Evolutionary conservation across 2,888 invertebrate genomes (phyloP).

Genomic region (Tetragonula carbonaria): DNA sequence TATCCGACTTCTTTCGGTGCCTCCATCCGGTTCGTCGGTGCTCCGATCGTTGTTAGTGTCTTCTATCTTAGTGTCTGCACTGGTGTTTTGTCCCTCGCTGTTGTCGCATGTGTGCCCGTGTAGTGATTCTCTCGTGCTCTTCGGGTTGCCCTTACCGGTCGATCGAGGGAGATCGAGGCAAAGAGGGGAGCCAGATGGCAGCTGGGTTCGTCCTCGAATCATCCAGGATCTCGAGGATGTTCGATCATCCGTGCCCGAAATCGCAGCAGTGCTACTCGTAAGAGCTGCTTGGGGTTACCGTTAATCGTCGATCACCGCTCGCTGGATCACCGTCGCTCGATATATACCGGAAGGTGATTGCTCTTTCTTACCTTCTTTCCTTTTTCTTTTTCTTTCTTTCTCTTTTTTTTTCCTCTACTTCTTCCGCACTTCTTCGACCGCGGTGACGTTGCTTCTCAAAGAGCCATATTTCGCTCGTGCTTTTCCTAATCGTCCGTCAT

Average conservation of each 20-base stretch:
- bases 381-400: slow-evolving; percentile 12
- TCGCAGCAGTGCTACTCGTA: slow-evolving; percentile 27
- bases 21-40: not conserved
- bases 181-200: slow-evolving; percentile 54
- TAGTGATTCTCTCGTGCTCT: slow-evolving; percentile 6
- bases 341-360: slow-evolving; percentile 54
- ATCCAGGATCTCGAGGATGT: slow-evolving; percentile 27
- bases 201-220: slow-evolving; percentile 32
- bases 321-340: slow-evolving; percentile 25
- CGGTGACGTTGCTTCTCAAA: slow-evolving; percentile 45
- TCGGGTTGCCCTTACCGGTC: slow-evolving; percentile 38
- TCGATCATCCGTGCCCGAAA: slow-evolving; percentile 5
- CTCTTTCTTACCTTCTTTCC: slow-evolving; percentile 9
- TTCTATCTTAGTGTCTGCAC: not conserved
- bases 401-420: not conserved
- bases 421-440: not conserved
- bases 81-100: not conserved
- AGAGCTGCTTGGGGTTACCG: slow-evolving; percentile 17
- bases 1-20: not conserved
- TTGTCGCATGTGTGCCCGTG: slow-evolving; percentile 9
- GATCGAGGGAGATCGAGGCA: slow-evolving; percentile 46
- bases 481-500: slow-evolving; percentile 10
- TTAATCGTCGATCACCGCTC: slow-evolving; percentile 39
- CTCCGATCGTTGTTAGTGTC: not conserved
- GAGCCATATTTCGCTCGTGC: slow-evolving; percentile 31